phyloP scores from a whole-genome alignment of 2,113 vertebrate species.

The Phycodurus eques region DNA sequence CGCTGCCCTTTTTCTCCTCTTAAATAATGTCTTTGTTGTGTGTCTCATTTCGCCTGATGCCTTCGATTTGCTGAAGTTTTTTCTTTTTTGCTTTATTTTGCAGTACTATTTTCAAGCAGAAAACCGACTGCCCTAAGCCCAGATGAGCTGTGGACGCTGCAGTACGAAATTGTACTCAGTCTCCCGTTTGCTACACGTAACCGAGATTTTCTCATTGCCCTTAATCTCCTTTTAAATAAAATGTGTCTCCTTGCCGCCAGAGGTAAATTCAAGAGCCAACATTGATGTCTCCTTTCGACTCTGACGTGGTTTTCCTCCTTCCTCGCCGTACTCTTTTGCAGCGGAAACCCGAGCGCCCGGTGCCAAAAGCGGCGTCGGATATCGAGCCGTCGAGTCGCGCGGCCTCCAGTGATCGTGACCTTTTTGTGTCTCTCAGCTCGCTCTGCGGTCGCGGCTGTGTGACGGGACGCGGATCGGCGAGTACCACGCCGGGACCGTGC shows the following conservation, averaged over 20 bases:
- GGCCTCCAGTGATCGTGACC: background rate
- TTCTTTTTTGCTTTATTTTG: background rate
- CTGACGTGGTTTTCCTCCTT: too few relatives aligned
- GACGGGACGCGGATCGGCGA: constrained; percentile 76
- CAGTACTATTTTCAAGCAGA: background rate
- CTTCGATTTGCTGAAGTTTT: too few relatives aligned
- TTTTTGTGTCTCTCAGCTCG: constrained; percentile 61
- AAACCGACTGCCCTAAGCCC: background rate
- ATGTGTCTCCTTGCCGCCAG: too few relatives aligned
- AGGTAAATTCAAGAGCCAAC: too few relatives aligned
- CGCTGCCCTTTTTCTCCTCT: background rate
- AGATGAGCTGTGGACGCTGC: too few relatives aligned
- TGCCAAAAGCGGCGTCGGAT: background rate
- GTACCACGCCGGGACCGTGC: constrained; percentile 68
- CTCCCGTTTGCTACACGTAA: too few relatives aligned
- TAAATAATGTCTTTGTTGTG: too few relatives aligned
- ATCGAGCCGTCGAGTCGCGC: background rate
- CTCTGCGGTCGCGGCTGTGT: constrained; percentile 75
- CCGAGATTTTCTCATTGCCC: too few relatives aligned
- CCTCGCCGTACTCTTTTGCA: background rate
- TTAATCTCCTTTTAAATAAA: background rate
- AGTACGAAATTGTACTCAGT: too few relatives aligned
- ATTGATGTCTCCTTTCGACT: too few relatives aligned
- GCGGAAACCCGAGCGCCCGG: background rate
- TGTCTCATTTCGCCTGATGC: too few relatives aligned